Percentiles rank a stretch among this genome's conserved stretches.
Evolutionary conservation across 1,140 invertebrate genomes (phyloP).

Genomic region (Zophobas morio): DNA sequence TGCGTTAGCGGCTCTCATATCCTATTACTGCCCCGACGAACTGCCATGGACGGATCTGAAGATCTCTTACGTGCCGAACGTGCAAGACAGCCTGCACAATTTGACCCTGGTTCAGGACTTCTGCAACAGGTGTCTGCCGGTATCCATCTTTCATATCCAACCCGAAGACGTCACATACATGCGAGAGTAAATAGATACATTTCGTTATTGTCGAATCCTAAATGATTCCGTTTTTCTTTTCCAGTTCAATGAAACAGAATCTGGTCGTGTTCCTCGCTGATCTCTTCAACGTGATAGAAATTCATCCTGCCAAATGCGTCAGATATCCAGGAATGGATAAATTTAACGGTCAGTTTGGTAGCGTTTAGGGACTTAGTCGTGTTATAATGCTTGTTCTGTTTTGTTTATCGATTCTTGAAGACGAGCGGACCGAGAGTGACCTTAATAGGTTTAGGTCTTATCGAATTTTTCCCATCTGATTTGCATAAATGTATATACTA

Average conservation of each 20-base stretch:
- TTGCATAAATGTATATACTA: slow-evolving; percentile 48
- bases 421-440: slow-evolving; percentile 32
- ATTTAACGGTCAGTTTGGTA: slow-evolving; percentile 67
- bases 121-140: slow-evolving; percentile 87
- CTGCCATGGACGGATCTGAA: slow-evolving; percentile 77
- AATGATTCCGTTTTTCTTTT: slow-evolving; percentile 58
- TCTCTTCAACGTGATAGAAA: slow-evolving; percentile 95
- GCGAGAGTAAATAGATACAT: slow-evolving; percentile 79
- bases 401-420: slow-evolving; percentile 34
- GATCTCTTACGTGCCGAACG: slow-evolving; percentile 69
- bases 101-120: slow-evolving; percentile 91
- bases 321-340: slow-evolving; percentile 79
- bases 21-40: slow-evolving; percentile 94
- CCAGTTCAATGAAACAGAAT: slow-evolving; percentile 92
- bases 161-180: slow-evolving; percentile 97
- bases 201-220: background rate
- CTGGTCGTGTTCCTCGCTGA: slow-evolving; percentile 95
- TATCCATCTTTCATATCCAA: slow-evolving; percentile 94
- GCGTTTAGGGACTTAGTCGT: background rate
- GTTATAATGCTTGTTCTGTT: slow-evolving; percentile 45
- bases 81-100: slow-evolving; percentile 95
- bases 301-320: slow-evolving; percentile 91
- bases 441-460: slow-evolving; percentile 8
- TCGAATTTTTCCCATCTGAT: slow-evolving; percentile 41
- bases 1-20: slow-evolving; percentile 88